Evolutionary conservation across 1,140 invertebrate genomes (phyloP), one percentile per base, ranked within the genome.

Genomic region (Papilio polyxenes): DNA sequence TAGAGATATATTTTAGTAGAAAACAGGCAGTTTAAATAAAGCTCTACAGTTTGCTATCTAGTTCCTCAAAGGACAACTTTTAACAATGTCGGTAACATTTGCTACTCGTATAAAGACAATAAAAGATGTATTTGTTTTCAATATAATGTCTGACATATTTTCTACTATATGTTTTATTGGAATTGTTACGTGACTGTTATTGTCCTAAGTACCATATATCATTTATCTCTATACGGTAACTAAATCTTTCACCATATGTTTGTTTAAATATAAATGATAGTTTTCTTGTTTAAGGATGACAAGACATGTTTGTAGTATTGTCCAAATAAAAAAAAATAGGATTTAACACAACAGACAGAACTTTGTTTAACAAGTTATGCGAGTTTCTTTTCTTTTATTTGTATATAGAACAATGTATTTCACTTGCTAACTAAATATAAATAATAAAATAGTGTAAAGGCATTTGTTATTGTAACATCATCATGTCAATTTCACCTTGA

Each of bases 401-500:
- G 15, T 5, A 51, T n/a, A n/a, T n/a, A 13, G 5, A 0, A 51
- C 56, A n/a, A n/a, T 59, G 5, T 59, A n/a, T n/a, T n/a, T n/a
- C n/a, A n/a, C 49, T 51, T 10, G 2, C 49, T 11, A 0, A 59
- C n/a, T 9, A 59, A 44, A 11, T 53, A 15, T 53, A 53, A 53
- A 11, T 53, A 53, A 53, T 53, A 15, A 13, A 13, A 53, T 65
- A 65, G 0, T 62, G n/a, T n/a, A 65, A 23, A n/a, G 5, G 9
- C 23, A 72, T 62, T n/a, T 62, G 59, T 62, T 62, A 62, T 72
- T 37, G 65, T 65, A 65, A 65, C 62, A 62, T n/a, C 59, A 65
- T 65, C 62, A 65, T 65, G 62, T 31, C 62, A 31, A 65, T 72
- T 72, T 72, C 37, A 72, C 65, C 65, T 72, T 72, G 65, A 72